A percentile compares a stretch with the other conserved stretches of the same genome.
phyloP scores from a whole-genome alignment of 2,113 vertebrate genomes.

The Gadus macrocephalus region DNA sequence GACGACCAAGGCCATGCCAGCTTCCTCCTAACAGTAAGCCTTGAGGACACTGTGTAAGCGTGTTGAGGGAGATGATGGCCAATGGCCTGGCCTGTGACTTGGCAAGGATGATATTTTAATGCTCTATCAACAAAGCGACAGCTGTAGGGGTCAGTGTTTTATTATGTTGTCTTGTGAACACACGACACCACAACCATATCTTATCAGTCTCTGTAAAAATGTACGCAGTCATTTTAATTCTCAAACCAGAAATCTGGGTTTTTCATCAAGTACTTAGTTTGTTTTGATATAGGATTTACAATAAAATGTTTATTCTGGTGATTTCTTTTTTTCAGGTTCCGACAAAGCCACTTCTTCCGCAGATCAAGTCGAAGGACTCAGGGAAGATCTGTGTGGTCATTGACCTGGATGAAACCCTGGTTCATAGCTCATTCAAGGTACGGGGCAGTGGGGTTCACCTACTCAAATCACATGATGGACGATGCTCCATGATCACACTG shows the following conservation, averaged over 20 bases:
- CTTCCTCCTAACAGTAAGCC: slow-evolving; percentile 47
- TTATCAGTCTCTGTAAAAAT: slow-evolving; percentile 3
- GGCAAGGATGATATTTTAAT: slow-evolving; percentile 25
- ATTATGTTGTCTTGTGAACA: slow-evolving; percentile 43
- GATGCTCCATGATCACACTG: too few relatives aligned
- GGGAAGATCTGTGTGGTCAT: slow-evolving; percentile 79
- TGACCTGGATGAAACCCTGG: slow-evolving; percentile 79
- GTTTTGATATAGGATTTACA: too few relatives aligned
- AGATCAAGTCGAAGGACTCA: slow-evolving; percentile 60
- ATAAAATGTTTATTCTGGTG: too few relatives aligned
- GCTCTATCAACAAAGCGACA: slow-evolving; percentile 48
- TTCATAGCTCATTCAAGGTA: slow-evolving; percentile 82
- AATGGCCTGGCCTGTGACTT: slow-evolving; percentile 2
- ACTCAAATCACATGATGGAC: neutral
- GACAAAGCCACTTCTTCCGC: slow-evolving; percentile 67
- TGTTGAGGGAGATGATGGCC: slow-evolving; percentile 45
- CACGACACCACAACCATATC: slow-evolving; percentile 28
- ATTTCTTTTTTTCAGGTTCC: slow-evolving; percentile 48
- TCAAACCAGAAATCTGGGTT: too few relatives aligned
- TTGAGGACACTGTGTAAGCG: slow-evolving; percentile 33
- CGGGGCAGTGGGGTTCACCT: slow-evolving; percentile 20
- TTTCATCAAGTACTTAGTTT: too few relatives aligned
- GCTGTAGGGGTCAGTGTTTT: slow-evolving; percentile 42
- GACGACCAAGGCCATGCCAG: slow-evolving; percentile 23
- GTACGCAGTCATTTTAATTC: too few relatives aligned